These are phyloP conservation scores for Caenorhabditis doughertyi DNA, from an alignment of 2,888 invertebrate species.

Conservation along the genomic window DNA sequence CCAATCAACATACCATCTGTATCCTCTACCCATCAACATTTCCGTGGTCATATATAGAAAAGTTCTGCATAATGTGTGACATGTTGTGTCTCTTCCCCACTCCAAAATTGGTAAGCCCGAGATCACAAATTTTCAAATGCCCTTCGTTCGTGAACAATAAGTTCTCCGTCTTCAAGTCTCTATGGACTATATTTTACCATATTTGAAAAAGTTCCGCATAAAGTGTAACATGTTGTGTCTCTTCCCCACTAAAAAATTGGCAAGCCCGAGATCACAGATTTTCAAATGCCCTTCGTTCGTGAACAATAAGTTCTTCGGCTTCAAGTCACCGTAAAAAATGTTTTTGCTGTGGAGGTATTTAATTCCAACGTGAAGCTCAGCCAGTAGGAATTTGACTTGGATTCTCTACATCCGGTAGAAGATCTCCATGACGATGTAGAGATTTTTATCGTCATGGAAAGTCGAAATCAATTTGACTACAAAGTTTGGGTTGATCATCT, in stretches of 20 bases:
- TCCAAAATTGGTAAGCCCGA: neutral
- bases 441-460: too few relatives aligned
- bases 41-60: neutral
- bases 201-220: neutral
- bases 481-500: too few relatives aligned
- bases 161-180: neutral
- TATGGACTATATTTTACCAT: neutral
- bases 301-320: neutral
- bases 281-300: neutral
- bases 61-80: neutral
- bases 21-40: neutral
- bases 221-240: neutral
- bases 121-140: constrained; percentile 3
- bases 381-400: too few relatives aligned
- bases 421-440: too few relatives aligned
- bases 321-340: neutral
- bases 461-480: too few relatives aligned
- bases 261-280: neutral
- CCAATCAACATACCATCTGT: neutral
- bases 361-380: neutral
- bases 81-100: neutral
- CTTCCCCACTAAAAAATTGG: neutral
- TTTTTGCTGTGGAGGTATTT: neutral
- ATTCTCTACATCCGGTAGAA: too few relatives aligned
- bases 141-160: neutral